phyloP scores from a whole-genome alignment of 2,888 invertebrate genomes.

The Calliopum simillimum region DNA sequence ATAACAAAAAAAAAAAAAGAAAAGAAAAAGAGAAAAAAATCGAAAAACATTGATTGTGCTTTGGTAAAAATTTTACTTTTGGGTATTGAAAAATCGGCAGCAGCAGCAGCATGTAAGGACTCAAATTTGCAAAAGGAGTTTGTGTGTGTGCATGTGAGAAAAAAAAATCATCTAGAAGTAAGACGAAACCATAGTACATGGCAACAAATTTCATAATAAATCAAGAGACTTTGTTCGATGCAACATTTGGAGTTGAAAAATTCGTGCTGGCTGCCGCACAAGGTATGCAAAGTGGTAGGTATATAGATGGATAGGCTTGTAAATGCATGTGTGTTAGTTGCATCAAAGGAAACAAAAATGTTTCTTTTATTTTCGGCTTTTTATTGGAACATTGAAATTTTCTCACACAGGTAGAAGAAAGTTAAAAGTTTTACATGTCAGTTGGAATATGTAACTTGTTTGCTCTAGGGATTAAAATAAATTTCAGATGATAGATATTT shows the following conservation, averaged over 20 bases:
- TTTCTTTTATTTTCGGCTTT: conserved; percentile 1
- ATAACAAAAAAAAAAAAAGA: too few relatives aligned
- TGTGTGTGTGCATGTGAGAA: background rate
- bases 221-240: background rate
- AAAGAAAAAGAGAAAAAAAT: background rate
- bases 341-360: too few relatives aligned
- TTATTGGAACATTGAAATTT: background rate
- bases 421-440: background rate
- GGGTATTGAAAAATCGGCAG: background rate
- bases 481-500: too few relatives aligned
- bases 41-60: conserved; percentile 24
- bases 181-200: conserved; percentile 3
- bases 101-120: background rate
- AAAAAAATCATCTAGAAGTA: too few relatives aligned
- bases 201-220: conserved; percentile 23
- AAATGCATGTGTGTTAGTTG: too few relatives aligned
- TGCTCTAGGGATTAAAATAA: too few relatives aligned
- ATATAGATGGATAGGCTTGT: too few relatives aligned
- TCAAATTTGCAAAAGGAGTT: background rate
- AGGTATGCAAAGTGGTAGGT: too few relatives aligned
- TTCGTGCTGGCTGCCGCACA: too few relatives aligned
- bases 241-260: too few relatives aligned
- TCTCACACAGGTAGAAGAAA: background rate
- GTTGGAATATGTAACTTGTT: too few relatives aligned
- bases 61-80: conserved; percentile 20